Evolutionary conservation across 53 echinoderm and acorn worm species (phyloP).

Genomic region (Zoroaster sp.): DNA sequence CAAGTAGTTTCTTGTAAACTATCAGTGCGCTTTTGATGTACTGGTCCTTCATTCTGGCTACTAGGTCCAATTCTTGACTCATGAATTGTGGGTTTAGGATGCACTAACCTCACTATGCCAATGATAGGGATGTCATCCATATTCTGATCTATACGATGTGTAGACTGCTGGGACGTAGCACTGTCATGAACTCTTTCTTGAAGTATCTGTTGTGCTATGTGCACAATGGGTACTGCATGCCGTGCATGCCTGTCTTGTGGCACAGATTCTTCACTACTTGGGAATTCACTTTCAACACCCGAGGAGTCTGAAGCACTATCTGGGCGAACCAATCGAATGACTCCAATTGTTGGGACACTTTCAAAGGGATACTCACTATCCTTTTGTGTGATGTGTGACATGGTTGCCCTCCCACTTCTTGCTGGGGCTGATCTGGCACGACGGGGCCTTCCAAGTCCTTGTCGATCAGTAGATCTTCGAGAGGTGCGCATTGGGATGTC

Average conservation of each 20-base stretch:
- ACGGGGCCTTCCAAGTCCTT: constrained; percentile 5
- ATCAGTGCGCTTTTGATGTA: neutral
- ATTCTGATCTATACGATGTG: neutral
- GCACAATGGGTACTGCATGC: constrained; percentile 22
- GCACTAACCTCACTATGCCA: constrained; percentile 40
- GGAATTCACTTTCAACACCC: constrained; percentile 38
- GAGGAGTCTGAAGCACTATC: constrained; percentile 15
- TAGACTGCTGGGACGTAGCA: neutral
- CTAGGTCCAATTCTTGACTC: neutral
- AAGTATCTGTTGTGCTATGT: constrained; percentile 40
- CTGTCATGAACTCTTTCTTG: constrained; percentile 30
- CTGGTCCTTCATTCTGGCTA: no score
- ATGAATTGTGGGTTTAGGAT: neutral
- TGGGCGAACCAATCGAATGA: constrained; percentile 45
- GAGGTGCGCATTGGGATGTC: constrained; percentile 15
- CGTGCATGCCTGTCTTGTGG: constrained; percentile 4
- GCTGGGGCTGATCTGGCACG: constrained; percentile 52
- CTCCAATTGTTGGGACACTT: constrained; percentile 54
- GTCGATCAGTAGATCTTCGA: constrained; percentile 23
- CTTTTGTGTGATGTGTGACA: neutral
- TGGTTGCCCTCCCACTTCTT: neutral
- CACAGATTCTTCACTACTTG: constrained; percentile 39
- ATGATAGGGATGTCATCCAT: constrained; percentile 41
- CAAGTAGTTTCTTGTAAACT: neutral
- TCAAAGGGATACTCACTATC: neutral